phyloP scores from a whole-genome alignment of 2,888 invertebrate genomes.

The Cantharis nigra region DNA sequence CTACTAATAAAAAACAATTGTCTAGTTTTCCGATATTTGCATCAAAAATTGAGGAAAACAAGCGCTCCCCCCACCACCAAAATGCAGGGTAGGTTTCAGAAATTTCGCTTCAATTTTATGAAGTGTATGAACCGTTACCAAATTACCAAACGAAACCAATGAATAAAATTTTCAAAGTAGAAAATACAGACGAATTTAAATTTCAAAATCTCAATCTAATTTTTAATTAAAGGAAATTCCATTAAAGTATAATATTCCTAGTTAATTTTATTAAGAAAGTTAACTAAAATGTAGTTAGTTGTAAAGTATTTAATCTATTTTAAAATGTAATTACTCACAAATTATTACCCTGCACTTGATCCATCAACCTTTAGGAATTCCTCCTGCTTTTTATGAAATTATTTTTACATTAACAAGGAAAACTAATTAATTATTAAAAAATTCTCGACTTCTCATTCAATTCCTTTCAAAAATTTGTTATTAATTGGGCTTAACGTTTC shows the following conservation, averaged over 20 bases:
- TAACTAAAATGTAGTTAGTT: constrained; percentile 2
- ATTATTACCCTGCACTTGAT: background rate
- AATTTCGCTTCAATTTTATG: too few species aligned
- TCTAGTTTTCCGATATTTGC: too few species aligned
- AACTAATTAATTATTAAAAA: background rate
- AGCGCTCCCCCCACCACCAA: too few species aligned
- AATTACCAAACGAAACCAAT: too few species aligned
- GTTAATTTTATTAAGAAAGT: constrained; percentile 5
- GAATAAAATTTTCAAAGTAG: too few species aligned
- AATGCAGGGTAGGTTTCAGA: too few species aligned
- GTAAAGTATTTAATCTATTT: constrained; percentile 11
- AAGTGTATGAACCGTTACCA: too few species aligned
- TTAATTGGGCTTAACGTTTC: background rate
- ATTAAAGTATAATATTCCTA: background rate
- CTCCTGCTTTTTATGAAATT: background rate
- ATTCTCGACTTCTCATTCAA: background rate
- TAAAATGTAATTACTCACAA: constrained; percentile 7
- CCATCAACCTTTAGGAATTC: background rate
- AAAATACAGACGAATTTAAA: background rate
- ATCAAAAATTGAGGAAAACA: too few species aligned
- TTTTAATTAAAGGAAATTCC: background rate
- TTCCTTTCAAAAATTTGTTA: background rate
- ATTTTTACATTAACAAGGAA: background rate
- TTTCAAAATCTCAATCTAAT: background rate
- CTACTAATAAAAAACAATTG: too few species aligned